These are phyloP conservation scores for Triplophysa tibetana DNA, from an alignment of 2,113 vertebrate species.

Conservation along the genomic window DNA sequence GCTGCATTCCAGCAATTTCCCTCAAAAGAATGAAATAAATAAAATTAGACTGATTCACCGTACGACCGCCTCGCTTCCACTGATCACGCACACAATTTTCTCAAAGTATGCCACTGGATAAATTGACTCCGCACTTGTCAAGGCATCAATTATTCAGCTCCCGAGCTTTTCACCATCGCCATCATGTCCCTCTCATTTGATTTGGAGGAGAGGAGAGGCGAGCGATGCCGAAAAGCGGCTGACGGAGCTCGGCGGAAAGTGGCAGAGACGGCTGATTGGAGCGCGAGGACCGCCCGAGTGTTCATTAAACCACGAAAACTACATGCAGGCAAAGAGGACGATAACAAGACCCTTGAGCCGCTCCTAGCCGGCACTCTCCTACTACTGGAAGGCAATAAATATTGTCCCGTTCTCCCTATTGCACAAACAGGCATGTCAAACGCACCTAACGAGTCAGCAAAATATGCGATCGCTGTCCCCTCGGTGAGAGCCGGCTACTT, in stretches of 20 bases:
- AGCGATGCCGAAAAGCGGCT: constrained; percentile 3
- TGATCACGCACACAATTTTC: constrained; percentile 46
- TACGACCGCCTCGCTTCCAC: constrained; percentile 10
- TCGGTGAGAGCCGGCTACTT: constrained; percentile 18
- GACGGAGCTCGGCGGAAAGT: constrained; percentile 56
- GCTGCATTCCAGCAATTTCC: neutral
- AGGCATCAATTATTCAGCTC: constrained; percentile 55
- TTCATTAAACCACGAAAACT: constrained; percentile 55
- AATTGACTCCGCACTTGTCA: constrained; percentile 47
- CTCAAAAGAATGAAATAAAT: constrained; percentile 16
- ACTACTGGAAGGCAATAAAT: constrained; percentile 70
- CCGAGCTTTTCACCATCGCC: constrained; percentile 45
- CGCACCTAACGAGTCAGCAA: constrained; percentile 42
- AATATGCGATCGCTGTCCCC: constrained; percentile 28
- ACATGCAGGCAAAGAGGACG: constrained; percentile 68
- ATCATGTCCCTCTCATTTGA: constrained; percentile 39
- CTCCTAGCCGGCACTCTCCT: constrained; percentile 62
- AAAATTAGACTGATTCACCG: constrained; percentile 40
- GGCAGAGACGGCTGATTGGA: constrained; percentile 47
- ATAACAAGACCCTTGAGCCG: constrained; percentile 76
- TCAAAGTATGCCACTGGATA: constrained; percentile 45
- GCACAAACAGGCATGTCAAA: constrained; percentile 58
- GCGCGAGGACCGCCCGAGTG: constrained; percentile 38
- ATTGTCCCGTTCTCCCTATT: constrained; percentile 71
- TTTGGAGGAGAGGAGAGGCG: constrained; percentile 36